Base-by-base conservation (phyloP, 2,888 invertebrate species). In the Cataglyphis altisquamis region DNA sequence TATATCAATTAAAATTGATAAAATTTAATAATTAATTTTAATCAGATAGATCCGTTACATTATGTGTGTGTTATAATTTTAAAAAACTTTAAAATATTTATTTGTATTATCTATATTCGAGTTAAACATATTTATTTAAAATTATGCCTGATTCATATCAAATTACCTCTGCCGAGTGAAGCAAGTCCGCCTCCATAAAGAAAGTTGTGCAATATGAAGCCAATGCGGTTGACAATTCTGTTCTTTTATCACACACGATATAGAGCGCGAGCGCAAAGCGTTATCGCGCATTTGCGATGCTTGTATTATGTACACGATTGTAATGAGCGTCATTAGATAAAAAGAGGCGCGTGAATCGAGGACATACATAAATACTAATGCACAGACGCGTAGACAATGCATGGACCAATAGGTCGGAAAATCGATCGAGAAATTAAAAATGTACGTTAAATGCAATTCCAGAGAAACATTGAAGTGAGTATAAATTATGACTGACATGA, bases 291-390 rank as follows among this genome's bases (percentile, higher is more conserved):
- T 45, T 78, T 21, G 73, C 70, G 39, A 55, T 41, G 25, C 21
- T n/a, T 72, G 57, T 60, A 77, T 72, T 60, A 77, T 72, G 57
- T 60, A 77, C 57, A 12, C 36, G 36, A 70, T 57, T 60, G 60
- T 80, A 73, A 60, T 45, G 18, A 60, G 60, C 60, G 78, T 80
- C 74, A 80, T 80, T 80, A 80, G 74, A 73, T 80, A 78, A 78
- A 18, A 48, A 48, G 36, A 72, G 29, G 4, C 29, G 9, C 21
- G 21, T 18, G 12, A 73, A 78, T 70, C 39, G 70, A 77, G 77
- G 55, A 70, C 72, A 12, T 55, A 29, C 18, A 8, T 60, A 32
- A 5, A 57, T 32, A 15, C 10, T 60, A 72, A 29, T 8, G 57
- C 32, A 39, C 52, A 36, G 15, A 60, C 18, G 32, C 72, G 78